Evolutionary conservation across 2,888 invertebrate species (phyloP).

Genomic region (Epinotia nisella): DNA sequence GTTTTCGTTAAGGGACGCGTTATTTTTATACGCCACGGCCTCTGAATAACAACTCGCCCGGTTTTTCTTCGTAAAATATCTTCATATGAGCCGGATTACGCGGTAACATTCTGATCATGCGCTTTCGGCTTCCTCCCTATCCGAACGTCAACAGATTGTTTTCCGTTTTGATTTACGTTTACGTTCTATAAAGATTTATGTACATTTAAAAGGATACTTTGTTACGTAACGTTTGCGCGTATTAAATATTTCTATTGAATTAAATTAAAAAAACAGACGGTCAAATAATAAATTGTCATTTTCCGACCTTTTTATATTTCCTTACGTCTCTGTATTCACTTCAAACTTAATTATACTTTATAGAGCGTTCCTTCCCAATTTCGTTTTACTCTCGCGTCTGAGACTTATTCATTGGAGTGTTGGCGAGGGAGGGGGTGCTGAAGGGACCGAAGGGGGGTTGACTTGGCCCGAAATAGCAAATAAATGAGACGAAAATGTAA

Average conservation of each 20-base stretch:
- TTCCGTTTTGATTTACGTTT: conserved; percentile 71
- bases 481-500: conserved; percentile 86
- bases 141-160: conserved; percentile 61
- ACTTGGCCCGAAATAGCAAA: conserved; percentile 83
- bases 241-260: conserved; percentile 47
- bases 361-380: conserved; percentile 84
- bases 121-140: conserved; percentile 72
- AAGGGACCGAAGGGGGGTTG: conserved; percentile 55
- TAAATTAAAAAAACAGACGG: conserved; percentile 49
- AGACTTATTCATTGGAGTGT: conserved; percentile 82
- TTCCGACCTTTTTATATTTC: conserved; percentile 76
- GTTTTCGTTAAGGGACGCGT: conserved; percentile 77
- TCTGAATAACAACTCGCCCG: conserved; percentile 75
- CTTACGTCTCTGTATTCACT: conserved; percentile 81
- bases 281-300: conserved; percentile 67
- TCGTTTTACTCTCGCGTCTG: conserved; percentile 77
- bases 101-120: conserved; percentile 80
- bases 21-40: conserved; percentile 79
- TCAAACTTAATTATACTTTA: conserved; percentile 84
- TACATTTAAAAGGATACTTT: conserved; percentile 68
- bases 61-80: conserved; percentile 78
- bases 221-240: conserved; percentile 23
- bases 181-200: conserved; percentile 66
- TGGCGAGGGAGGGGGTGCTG: conserved; percentile 60
- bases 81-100: conserved; percentile 77